A percentile compares a stretch with the other conserved stretches of the same genome.
Conservation (phyloP, 92 coral and sea anemone species). For the Umimayanthus kanabou region DNA sequence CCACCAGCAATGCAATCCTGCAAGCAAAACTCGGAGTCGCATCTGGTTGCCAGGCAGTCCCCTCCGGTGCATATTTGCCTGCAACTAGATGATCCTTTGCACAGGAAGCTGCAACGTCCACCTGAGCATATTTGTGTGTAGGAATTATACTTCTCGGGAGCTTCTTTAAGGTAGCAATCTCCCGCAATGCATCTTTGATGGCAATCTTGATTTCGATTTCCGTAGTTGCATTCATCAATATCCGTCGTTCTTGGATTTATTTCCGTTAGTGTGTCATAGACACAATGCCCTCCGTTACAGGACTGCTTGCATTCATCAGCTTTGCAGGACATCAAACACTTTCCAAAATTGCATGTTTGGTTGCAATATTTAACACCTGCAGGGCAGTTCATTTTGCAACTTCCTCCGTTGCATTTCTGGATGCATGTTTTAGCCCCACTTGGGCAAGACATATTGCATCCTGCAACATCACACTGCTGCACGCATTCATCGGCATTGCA, state of each 20-base stretch:
- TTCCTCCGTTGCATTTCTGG: constrained; percentile 63
- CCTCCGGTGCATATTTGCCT: constrained; percentile 62
- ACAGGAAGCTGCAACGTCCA: constrained; percentile 65
- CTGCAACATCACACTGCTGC: constrained; percentile 56
- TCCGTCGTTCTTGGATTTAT: not conserved
- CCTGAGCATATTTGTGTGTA: constrained; percentile 64
- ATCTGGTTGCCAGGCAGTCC: constrained; percentile 53
- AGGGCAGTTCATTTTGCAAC: constrained; percentile 67
- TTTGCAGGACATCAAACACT: constrained; percentile 57
- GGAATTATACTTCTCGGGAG: constrained; percentile 49
- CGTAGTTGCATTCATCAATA: constrained; percentile 18
- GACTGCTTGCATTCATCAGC: constrained; percentile 49
- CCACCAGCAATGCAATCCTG: constrained; percentile 65
- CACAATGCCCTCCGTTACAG: constrained; percentile 61
- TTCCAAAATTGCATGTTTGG: constrained; percentile 56
- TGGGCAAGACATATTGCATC: constrained; percentile 62
- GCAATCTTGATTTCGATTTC: constrained; percentile 21
- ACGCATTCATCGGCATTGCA: constrained; percentile 47
- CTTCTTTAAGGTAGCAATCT: constrained; percentile 38
- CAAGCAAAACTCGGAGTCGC: constrained; percentile 56
- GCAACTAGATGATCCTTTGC: constrained; percentile 54
- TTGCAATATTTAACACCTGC: constrained; percentile 54
- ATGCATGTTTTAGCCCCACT: constrained; percentile 45
- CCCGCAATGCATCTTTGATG: constrained; percentile 56
- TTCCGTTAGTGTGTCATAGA: not conserved